These are phyloP conservation scores for Sinopyrophorus schimmeli DNA, from an alignment of 2,888 invertebrate genomes.

Conservation along the genomic window DNA sequence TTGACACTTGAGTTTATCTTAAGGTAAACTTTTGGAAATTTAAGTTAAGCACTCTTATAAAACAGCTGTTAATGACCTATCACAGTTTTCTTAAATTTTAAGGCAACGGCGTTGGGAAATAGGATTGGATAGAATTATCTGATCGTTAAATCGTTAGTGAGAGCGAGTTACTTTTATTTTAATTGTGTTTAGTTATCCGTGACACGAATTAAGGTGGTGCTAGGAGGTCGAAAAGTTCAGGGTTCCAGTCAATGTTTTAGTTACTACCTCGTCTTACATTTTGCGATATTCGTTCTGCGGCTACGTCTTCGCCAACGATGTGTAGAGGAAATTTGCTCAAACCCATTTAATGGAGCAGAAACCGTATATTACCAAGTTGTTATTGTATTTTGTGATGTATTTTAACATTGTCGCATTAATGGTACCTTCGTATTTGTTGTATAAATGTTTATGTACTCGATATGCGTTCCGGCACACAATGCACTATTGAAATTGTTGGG, in stretches of 20 bases:
- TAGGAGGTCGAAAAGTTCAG: conserved; percentile 17
- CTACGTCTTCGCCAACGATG: conserved; percentile 18
- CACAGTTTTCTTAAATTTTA: too few relatives aligned
- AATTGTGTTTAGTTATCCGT: conserved; percentile 14
- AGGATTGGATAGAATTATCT: background rate
- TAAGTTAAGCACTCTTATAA: too few relatives aligned
- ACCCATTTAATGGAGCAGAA: conserved; percentile 28
- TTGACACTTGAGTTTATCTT: conserved; percentile 9
- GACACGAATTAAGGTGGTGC: conserved; percentile 10
- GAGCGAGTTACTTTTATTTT: conserved; percentile 12
- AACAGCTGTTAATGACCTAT: too few relatives aligned
- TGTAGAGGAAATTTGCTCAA: conserved; percentile 18
- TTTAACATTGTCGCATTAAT: conserved; percentile 17
- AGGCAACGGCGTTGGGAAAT: too few relatives aligned
- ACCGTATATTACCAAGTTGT: conserved; percentile 22
- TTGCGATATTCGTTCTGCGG: too few relatives aligned
- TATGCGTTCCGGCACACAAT: conserved; percentile 16
- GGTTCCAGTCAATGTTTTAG: conserved; percentile 18
- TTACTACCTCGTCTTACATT: conserved; percentile 6
- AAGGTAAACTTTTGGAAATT: conserved; percentile 3
- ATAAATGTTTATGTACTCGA: conserved; percentile 23
- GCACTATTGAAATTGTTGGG: conserved; percentile 1
- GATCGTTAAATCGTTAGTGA: background rate
- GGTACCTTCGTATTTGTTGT: conserved; percentile 20
- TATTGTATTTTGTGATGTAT: conserved; percentile 27